Evolutionary conservation across 2,113 vertebrate genomes (phyloP).

Genomic region (Megaleporinus macrocephalus): DNA sequence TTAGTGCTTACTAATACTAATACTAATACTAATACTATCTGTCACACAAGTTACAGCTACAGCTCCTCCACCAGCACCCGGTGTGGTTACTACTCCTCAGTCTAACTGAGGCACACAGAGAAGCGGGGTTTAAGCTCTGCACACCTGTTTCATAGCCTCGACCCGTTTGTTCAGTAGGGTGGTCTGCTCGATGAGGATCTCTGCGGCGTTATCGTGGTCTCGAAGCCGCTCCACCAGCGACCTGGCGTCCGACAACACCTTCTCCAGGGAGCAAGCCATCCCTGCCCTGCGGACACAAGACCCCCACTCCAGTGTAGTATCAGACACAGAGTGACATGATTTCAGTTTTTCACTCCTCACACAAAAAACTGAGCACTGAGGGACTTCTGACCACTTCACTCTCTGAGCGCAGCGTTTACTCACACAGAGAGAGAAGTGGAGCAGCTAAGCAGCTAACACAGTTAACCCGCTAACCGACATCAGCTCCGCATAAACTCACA

Average conservation of each 20-base stretch:
- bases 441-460: background rate
- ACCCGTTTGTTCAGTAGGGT: conserved; percentile 93
- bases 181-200: conserved; percentile 95
- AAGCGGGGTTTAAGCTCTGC: background rate
- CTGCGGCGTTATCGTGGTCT: conserved; percentile 94
- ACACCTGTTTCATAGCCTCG: conserved; percentile 99
- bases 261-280: conserved; percentile 95
- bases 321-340: background rate
- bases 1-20: no score
- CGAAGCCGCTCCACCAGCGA: conserved; percentile 91
- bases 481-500: background rate
- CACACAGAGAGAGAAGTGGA: no score
- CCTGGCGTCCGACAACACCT: conserved; percentile 94
- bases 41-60: no score
- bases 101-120: no score
- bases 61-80: background rate
- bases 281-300: conserved; percentile 67
- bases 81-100: background rate
- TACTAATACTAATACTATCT: no score
- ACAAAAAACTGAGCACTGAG: no score
- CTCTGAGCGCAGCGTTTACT: background rate
- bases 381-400: background rate
- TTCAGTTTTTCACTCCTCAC: no score
- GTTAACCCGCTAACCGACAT: background rate
- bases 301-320: background rate